Conservation (phyloP, 2,888 invertebrate species). For the Ischnus inquisitorius region DNA sequence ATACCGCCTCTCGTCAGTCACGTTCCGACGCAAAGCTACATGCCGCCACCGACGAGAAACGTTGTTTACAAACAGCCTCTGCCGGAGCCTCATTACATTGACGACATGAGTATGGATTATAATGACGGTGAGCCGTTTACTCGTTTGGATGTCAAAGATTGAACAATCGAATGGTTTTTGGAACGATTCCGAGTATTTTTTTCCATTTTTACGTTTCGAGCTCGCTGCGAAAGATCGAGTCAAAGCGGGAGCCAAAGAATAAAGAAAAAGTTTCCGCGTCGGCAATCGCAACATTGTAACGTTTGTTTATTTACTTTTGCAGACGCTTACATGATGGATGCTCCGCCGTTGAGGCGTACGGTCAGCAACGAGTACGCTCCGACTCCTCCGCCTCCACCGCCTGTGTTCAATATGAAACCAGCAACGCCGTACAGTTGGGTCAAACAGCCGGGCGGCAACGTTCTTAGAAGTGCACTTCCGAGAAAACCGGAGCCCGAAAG, state of each 20-base stretch:
- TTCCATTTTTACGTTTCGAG: no score
- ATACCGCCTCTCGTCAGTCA: constrained; percentile 61
- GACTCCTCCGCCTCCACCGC: constrained; percentile 82
- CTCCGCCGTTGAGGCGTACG: constrained; percentile 81
- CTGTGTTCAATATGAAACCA: constrained; percentile 82
- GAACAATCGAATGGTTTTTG: neutral
- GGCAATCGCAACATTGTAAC: no score
- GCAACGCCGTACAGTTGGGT: constrained; percentile 82
- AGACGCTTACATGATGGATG: constrained; percentile 78
- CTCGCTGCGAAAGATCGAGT: no score
- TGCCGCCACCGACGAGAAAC: constrained; percentile 69
- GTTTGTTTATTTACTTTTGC: constrained; percentile 38
- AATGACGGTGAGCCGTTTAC: constrained; percentile 74
- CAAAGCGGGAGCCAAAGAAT: no score
- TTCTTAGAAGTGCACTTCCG: constrained; percentile 67
- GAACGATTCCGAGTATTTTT: no score
- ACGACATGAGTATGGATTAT: constrained; percentile 79
- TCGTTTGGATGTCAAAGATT: neutral
- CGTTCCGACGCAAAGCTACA: constrained; percentile 68
- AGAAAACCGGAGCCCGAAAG: constrained; percentile 77
- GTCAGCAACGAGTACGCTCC: constrained; percentile 84
- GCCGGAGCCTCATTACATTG: constrained; percentile 75
- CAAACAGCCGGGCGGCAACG: constrained; percentile 75
- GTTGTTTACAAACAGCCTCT: constrained; percentile 78
- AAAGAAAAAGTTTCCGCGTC: no score